A percentile compares a stretch with the other conserved stretches of the same genome.
Evolutionary conservation across 2,113 vertebrate genomes (phyloP).

Genomic region (Bos indicus): DNA sequence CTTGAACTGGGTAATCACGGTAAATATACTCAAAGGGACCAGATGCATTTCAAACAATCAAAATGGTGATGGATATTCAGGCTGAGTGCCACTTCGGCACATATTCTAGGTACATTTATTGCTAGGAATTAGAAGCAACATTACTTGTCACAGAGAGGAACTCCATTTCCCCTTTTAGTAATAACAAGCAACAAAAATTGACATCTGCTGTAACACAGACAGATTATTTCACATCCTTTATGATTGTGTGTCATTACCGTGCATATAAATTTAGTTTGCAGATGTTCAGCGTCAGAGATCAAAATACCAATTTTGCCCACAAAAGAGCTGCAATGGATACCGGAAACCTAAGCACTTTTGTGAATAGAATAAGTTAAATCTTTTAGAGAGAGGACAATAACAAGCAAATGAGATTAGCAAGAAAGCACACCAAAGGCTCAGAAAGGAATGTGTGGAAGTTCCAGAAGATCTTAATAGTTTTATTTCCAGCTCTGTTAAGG

Average conservation of each 20-base stretch:
- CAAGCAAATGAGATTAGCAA: conserved; percentile 50
- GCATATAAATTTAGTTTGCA: conserved; percentile 63
- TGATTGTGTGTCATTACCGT: conserved; percentile 38
- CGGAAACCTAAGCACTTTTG: conserved; percentile 58
- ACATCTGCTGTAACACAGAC: conserved; percentile 55
- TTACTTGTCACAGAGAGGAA: conserved; percentile 49
- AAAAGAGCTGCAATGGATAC: conserved; percentile 54
- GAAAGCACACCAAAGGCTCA: neutral
- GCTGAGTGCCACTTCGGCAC: conserved; percentile 71
- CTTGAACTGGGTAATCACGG: conserved; percentile 75
- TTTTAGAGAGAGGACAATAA: conserved; percentile 49
- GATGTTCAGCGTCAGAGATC: conserved; percentile 64
- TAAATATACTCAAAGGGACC: conserved; percentile 75
- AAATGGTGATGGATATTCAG: conserved; percentile 73
- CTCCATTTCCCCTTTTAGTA: conserved; percentile 60
- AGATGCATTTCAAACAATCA: conserved; percentile 76
- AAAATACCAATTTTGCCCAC: conserved; percentile 63
- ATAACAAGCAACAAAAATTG: conserved; percentile 56
- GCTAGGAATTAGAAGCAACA: conserved; percentile 60
- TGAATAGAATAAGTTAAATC: conserved; percentile 55
- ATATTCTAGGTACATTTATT: conserved; percentile 74
- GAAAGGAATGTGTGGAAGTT: neutral
- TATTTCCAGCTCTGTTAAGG: conserved; percentile 43
- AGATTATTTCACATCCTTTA: conserved; percentile 58
- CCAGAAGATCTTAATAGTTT: conserved; percentile 34